Evolutionary conservation across 2,888 invertebrate species (phyloP).

Genomic region (Invenusta paracnida): DNA sequence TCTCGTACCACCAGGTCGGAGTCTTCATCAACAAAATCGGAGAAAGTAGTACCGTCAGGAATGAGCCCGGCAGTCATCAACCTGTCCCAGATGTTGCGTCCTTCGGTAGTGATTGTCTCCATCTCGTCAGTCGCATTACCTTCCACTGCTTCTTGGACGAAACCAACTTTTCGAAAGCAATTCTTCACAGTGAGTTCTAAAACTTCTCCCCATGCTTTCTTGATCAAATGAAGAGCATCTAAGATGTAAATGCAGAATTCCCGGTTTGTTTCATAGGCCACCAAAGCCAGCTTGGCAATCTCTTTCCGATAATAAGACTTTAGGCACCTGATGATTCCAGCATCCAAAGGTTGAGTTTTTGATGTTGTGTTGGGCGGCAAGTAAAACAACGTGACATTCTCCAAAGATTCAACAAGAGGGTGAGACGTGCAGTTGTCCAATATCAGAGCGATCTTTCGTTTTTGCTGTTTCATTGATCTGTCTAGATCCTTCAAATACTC

Average conservation of each 20-base stretch:
- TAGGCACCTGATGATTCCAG: constrained; percentile 4
- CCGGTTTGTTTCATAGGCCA: background rate
- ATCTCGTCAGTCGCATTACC: background rate
- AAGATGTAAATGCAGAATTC: background rate
- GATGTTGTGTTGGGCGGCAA: background rate
- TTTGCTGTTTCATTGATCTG: background rate
- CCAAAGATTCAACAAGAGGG: constrained; percentile 8
- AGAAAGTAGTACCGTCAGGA: background rate
- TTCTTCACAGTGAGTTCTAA: background rate
- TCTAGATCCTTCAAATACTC: background rate
- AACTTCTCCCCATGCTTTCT: background rate
- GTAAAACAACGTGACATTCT: constrained; percentile 7
- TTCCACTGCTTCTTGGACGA: constrained; percentile 14
- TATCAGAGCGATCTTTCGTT: constrained; percentile 11
- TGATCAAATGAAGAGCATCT: background rate
- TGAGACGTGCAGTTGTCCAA: constrained; percentile 18
- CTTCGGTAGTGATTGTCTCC: constrained; percentile 6
- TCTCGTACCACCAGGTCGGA: background rate
- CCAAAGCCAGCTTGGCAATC: constrained; percentile 16
- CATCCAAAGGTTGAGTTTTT: constrained; percentile 19
- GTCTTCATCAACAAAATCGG: background rate
- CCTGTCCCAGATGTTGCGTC: constrained; percentile 8
- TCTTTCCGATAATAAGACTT: background rate
- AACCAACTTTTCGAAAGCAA: background rate
- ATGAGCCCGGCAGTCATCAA: constrained; percentile 17